phyloP scores from a whole-genome alignment of 2,113 vertebrate genomes.

The Laticauda laticaudata region DNA sequence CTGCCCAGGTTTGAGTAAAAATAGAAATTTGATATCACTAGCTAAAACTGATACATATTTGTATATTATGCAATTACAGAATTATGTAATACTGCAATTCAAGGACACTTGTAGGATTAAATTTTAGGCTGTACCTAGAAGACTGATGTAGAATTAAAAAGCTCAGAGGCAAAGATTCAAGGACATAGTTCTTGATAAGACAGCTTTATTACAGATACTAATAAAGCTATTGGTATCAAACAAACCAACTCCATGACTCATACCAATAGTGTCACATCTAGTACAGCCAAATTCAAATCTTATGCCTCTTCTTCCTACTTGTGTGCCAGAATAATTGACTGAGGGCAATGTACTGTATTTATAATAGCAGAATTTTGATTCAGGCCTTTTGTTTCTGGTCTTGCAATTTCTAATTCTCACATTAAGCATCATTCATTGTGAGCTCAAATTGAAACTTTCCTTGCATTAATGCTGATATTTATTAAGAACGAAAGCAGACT shows the following conservation, averaged over 20 bases:
- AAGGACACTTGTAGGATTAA: not conserved
- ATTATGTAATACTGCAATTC: not conserved
- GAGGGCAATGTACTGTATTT: not conserved
- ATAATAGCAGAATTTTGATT: not conserved
- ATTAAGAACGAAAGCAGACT: not conserved
- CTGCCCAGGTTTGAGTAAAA: not conserved
- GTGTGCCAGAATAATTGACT: not conserved
- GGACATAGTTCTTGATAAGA: not conserved
- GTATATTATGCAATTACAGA: not conserved
- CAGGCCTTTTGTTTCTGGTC: not conserved
- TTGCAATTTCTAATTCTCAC: not conserved
- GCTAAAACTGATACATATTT: not conserved
- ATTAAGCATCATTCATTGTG: not conserved
- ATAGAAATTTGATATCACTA: not conserved
- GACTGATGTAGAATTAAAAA: not conserved
- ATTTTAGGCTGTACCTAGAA: not conserved
- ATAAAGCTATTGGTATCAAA: not conserved
- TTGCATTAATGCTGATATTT: not conserved
- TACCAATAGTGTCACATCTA: not conserved
- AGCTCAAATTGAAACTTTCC: not conserved
- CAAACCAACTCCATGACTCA: not conserved
- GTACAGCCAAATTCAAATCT: not conserved
- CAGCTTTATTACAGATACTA: not conserved
- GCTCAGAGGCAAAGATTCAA: not conserved
- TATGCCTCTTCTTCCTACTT: not conserved